A percentile compares a stretch with the other conserved stretches of the same genome.
Evolutionary conservation across 2,113 vertebrate genomes (phyloP).

Genomic region (Piaya cayana): DNA sequence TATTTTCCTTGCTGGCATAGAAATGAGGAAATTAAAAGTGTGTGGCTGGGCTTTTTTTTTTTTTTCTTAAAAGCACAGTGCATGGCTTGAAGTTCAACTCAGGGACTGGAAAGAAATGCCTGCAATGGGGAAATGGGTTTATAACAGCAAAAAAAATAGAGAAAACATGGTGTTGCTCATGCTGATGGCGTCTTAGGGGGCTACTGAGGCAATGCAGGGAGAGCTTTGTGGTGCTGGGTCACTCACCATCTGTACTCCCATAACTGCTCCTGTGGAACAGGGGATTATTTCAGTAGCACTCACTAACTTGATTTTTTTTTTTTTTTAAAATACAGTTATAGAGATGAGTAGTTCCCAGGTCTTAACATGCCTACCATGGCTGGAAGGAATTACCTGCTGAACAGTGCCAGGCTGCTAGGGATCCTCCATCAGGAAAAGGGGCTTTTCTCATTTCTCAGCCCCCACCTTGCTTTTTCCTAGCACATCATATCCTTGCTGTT

Average conservation of each 20-base stretch:
- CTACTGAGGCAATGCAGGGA: not conserved
- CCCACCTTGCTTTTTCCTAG: not conserved
- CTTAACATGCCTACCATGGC: constrained; percentile 35
- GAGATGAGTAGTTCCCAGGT: constrained; percentile 51
- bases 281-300: not conserved
- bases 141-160: not conserved
- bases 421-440: not conserved
- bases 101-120: not conserved
- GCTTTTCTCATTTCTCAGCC: not conserved
- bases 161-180: not conserved
- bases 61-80: not conserved
- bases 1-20: constrained; percentile 21
- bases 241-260: not conserved
- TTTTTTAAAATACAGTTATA: not conserved
- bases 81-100: not conserved
- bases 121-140: not conserved
- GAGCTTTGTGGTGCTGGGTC: not conserved
- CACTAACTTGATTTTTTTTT: not conserved
- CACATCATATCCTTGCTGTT: rapidly evolving
- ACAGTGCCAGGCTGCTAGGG: not conserved
- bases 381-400: constrained; percentile 1
- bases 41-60: not conserved
- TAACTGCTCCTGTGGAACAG: not conserved
- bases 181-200: no score
- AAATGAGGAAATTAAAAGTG: constrained; percentile 48